Base-by-base conservation (phyloP, 2,888 invertebrate genomes). In the Melinaea marsaeus region DNA sequence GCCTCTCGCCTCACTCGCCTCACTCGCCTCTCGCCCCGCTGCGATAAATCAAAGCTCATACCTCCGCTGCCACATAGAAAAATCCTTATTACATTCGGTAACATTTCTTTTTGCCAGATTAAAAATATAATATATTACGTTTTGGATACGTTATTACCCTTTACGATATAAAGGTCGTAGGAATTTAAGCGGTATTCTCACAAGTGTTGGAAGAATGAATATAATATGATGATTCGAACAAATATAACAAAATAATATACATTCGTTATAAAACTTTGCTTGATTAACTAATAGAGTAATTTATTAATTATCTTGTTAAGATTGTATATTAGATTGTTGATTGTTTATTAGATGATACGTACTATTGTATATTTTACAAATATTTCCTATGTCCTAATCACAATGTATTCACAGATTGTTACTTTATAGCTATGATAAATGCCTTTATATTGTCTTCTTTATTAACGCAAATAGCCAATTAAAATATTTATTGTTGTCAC, bases 31-130 rank as follows among this genome's bases (percentile, higher is more conserved):
- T 22, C 75, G 67, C 71, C 84, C 81, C 82, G 79, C 85, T 82
- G 81, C 89, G 85, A 90, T 90, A 90, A 90, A 90, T 90, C 90
- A 90, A 89, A 90, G 89, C 87, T 88, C 84, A 82, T 88, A 88
- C 89, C 87, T 88, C 83, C 81, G 80, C 79, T 81, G 79, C 79
- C 82, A 78, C 82, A 72, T 74, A 84, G 84, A 84, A 87, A 88
- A 88, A 86, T 86, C 83, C 85, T 83, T 86, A 87, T 88, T 86
- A 87, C 86, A 83, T 87, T 88, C 78, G 79, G 81, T 85, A 85
- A 84, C 80, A 80, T 86, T 85, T 83, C 78, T 79, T 78, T 78
- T 74, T 51, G 73, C 69, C 73, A 70, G 65, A 60, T 69, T 59
- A 66, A 64, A 66, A 70, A 66, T 58, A 57, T 60, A 61, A 9